A percentile compares a stretch with the other conserved stretches of the same genome.
Evolutionary conservation across 2,888 invertebrate genomes (phyloP).

Genomic region (Meteorus cinctellus): DNA sequence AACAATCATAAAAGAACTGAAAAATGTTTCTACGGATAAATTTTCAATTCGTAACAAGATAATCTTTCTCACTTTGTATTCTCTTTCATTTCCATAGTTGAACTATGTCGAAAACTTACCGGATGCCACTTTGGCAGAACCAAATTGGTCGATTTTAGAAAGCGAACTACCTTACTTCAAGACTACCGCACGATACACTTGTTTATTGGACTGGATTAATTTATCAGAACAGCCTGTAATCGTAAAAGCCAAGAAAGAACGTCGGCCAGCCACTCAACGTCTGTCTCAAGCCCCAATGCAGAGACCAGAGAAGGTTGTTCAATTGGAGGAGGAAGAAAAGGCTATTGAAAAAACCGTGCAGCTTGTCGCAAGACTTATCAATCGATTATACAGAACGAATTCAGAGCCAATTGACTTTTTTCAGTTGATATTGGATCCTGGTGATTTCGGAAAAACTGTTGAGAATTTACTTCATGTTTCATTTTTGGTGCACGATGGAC

Average conservation of each 20-base stretch:
- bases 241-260: slow-evolving; percentile 42
- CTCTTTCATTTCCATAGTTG: slow-evolving; percentile 37
- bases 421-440: slow-evolving; percentile 77
- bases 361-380: slow-evolving; percentile 74
- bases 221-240: slow-evolving; percentile 21
- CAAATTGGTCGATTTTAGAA: slow-evolving; percentile 62
- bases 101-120: slow-evolving; percentile 36
- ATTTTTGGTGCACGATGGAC: slow-evolving; percentile 78
- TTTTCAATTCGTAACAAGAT: background rate
- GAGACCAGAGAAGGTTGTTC: slow-evolving; percentile 76
- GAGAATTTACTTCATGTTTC: slow-evolving; percentile 81
- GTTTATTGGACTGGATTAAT: slow-evolving; percentile 48
- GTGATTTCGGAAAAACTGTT: slow-evolving; percentile 77
- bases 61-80: background rate
- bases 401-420: slow-evolving; percentile 76
- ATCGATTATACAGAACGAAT: slow-evolving; percentile 71
- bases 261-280: slow-evolving; percentile 57
- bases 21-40: background rate
- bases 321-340: slow-evolving; percentile 75
- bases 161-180: slow-evolving; percentile 52
- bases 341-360: slow-evolving; percentile 77
- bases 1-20: slow-evolving; percentile 7
- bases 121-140: slow-evolving; percentile 48
- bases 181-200: slow-evolving; percentile 55
- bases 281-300: slow-evolving; percentile 70